Evolutionary conservation across 2,888 invertebrate genomes (phyloP), one percentile per base, ranked within the genome.

Genomic region (Proisotoma minuta): DNA sequence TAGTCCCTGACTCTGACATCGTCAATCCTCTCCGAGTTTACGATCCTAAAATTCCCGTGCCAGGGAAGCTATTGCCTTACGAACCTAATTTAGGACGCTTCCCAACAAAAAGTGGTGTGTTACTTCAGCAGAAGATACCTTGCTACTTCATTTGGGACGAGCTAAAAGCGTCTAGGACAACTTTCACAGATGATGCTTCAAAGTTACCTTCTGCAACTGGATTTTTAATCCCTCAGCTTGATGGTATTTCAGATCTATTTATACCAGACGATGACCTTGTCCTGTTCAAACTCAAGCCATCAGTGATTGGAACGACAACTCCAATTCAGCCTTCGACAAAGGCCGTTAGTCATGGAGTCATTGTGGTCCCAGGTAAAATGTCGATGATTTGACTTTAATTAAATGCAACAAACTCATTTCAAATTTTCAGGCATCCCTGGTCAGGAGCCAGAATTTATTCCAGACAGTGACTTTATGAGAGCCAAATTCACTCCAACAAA

Each of bases 1-100:
- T 34, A 49, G 49, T 49, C 3, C 23, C 24, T 15, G 49, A 49
- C 49, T 49, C 49, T 3, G 49, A 49, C 23, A 49, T 49, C 22
- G 22, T 15, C 12, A 49, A 49, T 15, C 49, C 49, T 4, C 15
- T 49, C 15, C 18, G 23, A 22, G 15, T 15, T 5, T 22, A 20
- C 2, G 23, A 49, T 15, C 49, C 49, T 3, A 49, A 22, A 15
- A 24, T 22, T 3, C 23, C 49, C 3, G 15, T 49, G 12, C 49
- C 23, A 23, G 8, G 15, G 3, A 49, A 12, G 3, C 3, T 49
- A 15, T 4, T 15, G 3, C 49, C 49, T 22, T 20, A 49, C 8
- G 4, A 20, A 23, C 49, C 49, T 3, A 49, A 49, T 15, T 15
- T 24, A 3, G 15, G 12, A 15, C 22, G 49, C 3, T 15, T 22